These are phyloP conservation scores for Aricia agestis DNA, from an alignment of 1,140 invertebrate genomes.

Conservation along the genomic window DNA sequence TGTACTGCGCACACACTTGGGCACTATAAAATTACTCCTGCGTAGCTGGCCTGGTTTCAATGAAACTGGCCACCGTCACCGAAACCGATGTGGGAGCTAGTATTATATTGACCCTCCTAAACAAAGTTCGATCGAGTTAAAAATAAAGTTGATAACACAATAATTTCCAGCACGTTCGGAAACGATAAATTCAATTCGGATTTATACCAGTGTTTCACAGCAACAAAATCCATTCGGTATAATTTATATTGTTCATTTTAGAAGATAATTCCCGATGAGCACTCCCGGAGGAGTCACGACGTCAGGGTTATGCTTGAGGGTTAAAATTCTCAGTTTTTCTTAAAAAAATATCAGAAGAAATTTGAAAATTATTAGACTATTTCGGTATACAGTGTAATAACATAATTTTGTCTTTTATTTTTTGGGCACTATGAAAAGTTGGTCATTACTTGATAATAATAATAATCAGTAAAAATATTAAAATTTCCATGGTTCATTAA, in stretches of 20 bases:
- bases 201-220: conserved; percentile 36
- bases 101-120: background rate
- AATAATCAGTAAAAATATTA: too few relatives aligned
- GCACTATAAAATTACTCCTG: too few relatives aligned
- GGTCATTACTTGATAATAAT: too few relatives aligned
- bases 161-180: background rate
- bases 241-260: conserved; percentile 59
- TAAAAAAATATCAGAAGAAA: background rate
- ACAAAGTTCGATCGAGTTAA: background rate
- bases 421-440: too few relatives aligned
- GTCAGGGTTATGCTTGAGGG: conserved; percentile 16
- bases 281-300: conserved; percentile 56
- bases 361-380: too few relatives aligned
- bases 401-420: too few relatives aligned
- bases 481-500: too few relatives aligned
- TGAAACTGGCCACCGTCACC: too few relatives aligned
- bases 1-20: too few relatives aligned
- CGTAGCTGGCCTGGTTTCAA: too few relatives aligned
- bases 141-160: conserved; percentile 1
- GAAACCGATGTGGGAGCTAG: too few relatives aligned
- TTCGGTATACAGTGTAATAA: too few relatives aligned
- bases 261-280: conserved; percentile 53
- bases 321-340: background rate
- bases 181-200: conserved; percentile 31
- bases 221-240: conserved; percentile 54